phyloP scores from a whole-genome alignment of 1,140 invertebrate species.

The Euwallacea fornicatus region DNA sequence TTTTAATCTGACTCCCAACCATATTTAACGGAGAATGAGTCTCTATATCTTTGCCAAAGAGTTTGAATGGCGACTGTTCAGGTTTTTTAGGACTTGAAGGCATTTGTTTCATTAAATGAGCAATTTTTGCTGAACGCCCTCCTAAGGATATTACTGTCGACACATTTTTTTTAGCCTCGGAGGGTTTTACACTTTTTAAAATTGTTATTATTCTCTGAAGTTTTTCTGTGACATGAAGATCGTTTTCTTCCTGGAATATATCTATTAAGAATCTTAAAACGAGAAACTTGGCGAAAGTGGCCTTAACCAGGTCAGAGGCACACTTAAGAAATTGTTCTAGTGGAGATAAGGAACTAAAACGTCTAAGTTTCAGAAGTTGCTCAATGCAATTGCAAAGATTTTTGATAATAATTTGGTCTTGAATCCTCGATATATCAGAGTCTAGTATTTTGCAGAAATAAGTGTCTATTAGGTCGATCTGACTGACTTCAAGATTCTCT shows the following conservation, averaged over 20 bases:
- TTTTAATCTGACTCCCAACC: slow-evolving; percentile 39
- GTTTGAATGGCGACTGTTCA: slow-evolving; percentile 23
- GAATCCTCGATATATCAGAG: too few relatives aligned
- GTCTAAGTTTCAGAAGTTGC: slow-evolving; percentile 27
- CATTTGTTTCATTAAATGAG: slow-evolving; percentile 33
- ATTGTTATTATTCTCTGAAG: slow-evolving; percentile 11
- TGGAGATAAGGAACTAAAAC: slow-evolving; percentile 17
- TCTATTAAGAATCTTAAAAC: too few relatives aligned
- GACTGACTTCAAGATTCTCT: background rate
- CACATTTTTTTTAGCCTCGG: background rate
- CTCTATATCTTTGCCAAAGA: slow-evolving; percentile 44
- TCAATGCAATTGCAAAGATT: slow-evolving; percentile 33
- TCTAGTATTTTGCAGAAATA: slow-evolving; percentile 1
- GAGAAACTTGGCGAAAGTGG: too few relatives aligned
- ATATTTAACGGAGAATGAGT: slow-evolving; percentile 39
- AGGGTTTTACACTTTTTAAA: slow-evolving; percentile 8
- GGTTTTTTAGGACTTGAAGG: slow-evolving; percentile 24
- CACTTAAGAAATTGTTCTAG: background rate
- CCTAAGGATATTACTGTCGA: slow-evolving; percentile 17
- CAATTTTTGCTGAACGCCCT: slow-evolving; percentile 39
- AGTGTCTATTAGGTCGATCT: background rate
- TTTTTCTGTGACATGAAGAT: background rate
- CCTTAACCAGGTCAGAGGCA: too few relatives aligned
- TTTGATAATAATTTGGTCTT: slow-evolving; percentile 9
- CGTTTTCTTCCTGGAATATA: too few relatives aligned